These are phyloP conservation scores for Monarcha castaneiventris DNA, from an alignment of 2,113 vertebrate genomes.

Conservation along the genomic window DNA sequence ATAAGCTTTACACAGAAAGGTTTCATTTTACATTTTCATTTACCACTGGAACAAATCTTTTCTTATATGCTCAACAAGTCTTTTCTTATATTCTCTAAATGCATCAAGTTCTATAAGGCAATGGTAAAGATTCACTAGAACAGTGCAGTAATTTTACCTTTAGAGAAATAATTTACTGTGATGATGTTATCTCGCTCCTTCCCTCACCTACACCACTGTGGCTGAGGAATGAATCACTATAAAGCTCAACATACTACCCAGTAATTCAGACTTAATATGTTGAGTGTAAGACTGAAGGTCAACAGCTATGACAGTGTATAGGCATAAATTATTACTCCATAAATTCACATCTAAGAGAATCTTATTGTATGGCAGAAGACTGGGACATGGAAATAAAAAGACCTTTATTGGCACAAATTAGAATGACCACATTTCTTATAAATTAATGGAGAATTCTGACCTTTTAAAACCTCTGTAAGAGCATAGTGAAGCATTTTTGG, in stretches of 20 bases:
- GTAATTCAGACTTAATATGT: neutral
- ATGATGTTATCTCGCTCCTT: neutral
- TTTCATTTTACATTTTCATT: neutral
- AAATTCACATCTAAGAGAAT: conserved; percentile 10
- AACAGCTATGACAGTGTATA: neutral
- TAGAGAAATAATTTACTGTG: neutral
- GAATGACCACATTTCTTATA: neutral
- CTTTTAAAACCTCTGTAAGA: conserved; percentile 6
- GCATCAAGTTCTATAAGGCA: neutral
- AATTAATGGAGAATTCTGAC: conserved; percentile 22
- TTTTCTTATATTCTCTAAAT: neutral
- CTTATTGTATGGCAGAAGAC: neutral
- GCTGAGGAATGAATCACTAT: neutral
- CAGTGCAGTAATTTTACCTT: neutral
- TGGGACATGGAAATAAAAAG: neutral
- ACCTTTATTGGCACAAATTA: neutral
- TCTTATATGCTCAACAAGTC: neutral
- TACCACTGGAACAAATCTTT: neutral
- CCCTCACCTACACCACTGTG: neutral
- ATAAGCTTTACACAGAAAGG: neutral
- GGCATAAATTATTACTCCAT: conserved; percentile 38
- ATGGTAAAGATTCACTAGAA: neutral
- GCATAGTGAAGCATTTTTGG: neutral
- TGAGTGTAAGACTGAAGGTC: conserved; percentile 42
- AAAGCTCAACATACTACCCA: neutral